Evolutionary conservation across 2,797 vertebrate species (phyloP).

Genomic region (Enteromius anoplus): DNA sequence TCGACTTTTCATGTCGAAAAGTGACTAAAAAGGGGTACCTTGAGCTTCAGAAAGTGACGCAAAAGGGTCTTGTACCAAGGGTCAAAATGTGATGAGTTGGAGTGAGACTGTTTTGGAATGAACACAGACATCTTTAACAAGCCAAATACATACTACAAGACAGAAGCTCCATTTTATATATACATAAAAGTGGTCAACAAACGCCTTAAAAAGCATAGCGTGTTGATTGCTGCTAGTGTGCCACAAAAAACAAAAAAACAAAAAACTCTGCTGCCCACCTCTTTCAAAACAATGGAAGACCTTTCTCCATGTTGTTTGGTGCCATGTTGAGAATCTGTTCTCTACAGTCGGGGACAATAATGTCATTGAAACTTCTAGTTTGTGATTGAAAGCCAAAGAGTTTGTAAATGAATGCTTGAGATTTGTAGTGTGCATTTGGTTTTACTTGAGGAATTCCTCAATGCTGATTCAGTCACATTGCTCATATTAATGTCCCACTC

Average conservation of each 20-base stretch:
- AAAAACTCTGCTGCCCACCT: neutral
- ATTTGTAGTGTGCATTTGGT: neutral
- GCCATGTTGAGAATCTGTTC: neutral
- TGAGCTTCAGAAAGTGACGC: no score
- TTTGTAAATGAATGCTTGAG: neutral
- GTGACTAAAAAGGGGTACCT: no score
- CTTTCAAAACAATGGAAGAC: neutral
- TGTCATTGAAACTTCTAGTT: neutral
- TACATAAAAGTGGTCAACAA: neutral
- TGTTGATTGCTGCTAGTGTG: neutral
- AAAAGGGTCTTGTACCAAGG: no score
- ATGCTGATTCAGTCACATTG: neutral
- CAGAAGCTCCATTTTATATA: neutral
- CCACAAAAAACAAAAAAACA: neutral
- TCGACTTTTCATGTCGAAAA: no score
- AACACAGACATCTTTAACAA: neutral
- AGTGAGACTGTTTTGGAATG: no score
- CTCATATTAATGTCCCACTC: neutral
- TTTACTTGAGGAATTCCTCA: slow-evolving; percentile 72
- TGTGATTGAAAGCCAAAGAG: neutral
- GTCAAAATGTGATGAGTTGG: no score
- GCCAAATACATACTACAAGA: neutral
- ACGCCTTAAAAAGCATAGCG: neutral
- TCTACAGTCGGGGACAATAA: neutral
- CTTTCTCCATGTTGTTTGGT: neutral